These are phyloP conservation scores for Hafferia zeledoni DNA, from an alignment of 2,797 vertebrate species.

Conservation along the genomic window DNA sequence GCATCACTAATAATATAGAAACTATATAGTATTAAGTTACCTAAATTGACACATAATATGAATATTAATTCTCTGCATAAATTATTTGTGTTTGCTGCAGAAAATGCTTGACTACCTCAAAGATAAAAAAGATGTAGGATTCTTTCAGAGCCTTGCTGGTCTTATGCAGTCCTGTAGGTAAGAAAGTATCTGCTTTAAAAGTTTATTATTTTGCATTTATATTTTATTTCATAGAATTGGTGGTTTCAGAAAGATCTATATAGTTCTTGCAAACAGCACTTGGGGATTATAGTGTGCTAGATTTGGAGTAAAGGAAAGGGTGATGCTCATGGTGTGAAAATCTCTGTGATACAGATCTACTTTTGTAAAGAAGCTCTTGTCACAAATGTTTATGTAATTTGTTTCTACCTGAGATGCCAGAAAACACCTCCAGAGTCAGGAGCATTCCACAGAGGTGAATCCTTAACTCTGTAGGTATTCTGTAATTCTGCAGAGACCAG, in stretches of 20 bases:
- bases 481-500: not conserved
- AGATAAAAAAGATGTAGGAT: constrained; percentile 95
- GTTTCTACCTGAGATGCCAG: not conserved
- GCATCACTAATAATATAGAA: not conserved
- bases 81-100: constrained; percentile 73
- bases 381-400: not conserved
- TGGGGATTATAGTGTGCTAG: not conserved
- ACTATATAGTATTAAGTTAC: not conserved
- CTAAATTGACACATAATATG: not conserved
- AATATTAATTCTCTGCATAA: not conserved
- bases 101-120: constrained; percentile 98
- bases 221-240: not conserved
- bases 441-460: not conserved
- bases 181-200: not conserved
- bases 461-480: not conserved
- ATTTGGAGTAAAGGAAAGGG: not conserved
- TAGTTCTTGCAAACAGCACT: not conserved
- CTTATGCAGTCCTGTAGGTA: constrained; percentile 98
- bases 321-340: not conserved
- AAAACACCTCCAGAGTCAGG: not conserved
- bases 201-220: not conserved
- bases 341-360: not conserved
- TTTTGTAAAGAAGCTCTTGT: not conserved
- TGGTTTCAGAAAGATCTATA: not conserved
- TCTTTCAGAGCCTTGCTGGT: constrained; percentile 94